Evolutionary conservation across 2,797 vertebrate species (phyloP), one percentile per base, ranked within the genome.

Genomic region (Amphiprion clarkii): DNA sequence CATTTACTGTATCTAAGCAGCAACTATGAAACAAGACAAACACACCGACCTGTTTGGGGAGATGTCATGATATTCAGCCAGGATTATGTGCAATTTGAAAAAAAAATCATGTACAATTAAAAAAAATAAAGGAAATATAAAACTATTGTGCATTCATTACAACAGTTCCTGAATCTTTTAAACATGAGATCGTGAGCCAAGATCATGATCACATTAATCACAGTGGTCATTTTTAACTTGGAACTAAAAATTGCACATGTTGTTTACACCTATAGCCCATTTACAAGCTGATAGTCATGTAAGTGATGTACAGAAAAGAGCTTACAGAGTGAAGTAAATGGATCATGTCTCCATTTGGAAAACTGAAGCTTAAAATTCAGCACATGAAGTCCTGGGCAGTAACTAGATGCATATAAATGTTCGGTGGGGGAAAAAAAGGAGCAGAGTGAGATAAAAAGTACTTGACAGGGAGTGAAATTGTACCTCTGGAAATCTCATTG

Each of bases 271-370:
- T 27, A 27, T 27, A 27, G 27, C 27, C 5, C 31, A 53, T 62
- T 39, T 55, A 66, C 27, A 29, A 51, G 19, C 63, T 1, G 4
- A 16, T 13, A 23, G 17, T 61, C 13, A 16, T 13, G 10, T 39
- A 27, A 29, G 53, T 6, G 7, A 31, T n/a, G 54, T 48, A 44
- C 59, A 25, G n/a, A 21, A 27, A 49, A 49, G 3, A 54, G 52
- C 71, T 61, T 40, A 83, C 44, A 11, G 31, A 14, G 27, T 55
- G 33, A 21, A 1, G 4, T 5, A 56, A 74, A 67, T 63, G 69
- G 53, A 53, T 48, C 36, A 14, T 44, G 39, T 21, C 62, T 69
- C 46, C 23, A 58, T 74, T 67, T 23, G 29, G 23, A 48, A 7
- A 48, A 19, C 6, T 3, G 6, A 44, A 44, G 5, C 42, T 44